phyloP scores from a whole-genome alignment of 1,140 invertebrate species.

The Stegodyphus dumicola region DNA sequence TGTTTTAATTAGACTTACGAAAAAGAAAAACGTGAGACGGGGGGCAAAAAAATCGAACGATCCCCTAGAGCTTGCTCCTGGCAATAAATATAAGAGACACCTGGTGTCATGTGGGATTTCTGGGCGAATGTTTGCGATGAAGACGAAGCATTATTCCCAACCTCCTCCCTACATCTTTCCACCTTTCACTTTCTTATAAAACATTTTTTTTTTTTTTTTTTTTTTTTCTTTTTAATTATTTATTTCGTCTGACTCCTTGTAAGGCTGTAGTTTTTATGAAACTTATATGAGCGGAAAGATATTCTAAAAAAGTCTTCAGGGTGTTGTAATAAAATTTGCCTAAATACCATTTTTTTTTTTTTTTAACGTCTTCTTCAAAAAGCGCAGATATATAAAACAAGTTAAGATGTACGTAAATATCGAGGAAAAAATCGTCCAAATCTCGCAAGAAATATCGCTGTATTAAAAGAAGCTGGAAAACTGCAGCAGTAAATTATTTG shows the following conservation, averaged over 20 bases:
- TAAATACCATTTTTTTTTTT: constrained; percentile 23
- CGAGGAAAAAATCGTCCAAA: no score
- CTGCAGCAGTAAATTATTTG: no score
- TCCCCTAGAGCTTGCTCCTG: constrained; percentile 23
- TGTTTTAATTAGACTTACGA: constrained; percentile 59
- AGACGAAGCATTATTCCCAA: constrained; percentile 47
- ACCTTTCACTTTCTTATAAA: constrained; percentile 39
- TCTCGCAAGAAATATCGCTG: no score
- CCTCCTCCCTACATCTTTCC: neutral
- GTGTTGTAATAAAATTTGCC: constrained; percentile 39
- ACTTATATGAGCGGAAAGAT: neutral
- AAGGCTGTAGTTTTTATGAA: neutral
- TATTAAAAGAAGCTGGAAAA: no score
- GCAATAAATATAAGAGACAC: constrained; percentile 61
- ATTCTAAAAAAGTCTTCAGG: neutral
- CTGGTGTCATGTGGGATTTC: constrained; percentile 58
- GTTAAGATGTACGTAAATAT: no score
- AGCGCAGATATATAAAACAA: no score
- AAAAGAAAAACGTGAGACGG: constrained; percentile 10
- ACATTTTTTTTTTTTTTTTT: constrained; percentile 3
- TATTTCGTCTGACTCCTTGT: no score
- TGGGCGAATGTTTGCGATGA: constrained; percentile 48
- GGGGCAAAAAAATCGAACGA: constrained; percentile 33
- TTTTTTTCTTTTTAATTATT: neutral
- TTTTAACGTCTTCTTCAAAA: neutral